These are phyloP conservation scores for Hyla sarda DNA, from an alignment of 2,113 vertebrate species.

Conservation along the genomic window DNA sequence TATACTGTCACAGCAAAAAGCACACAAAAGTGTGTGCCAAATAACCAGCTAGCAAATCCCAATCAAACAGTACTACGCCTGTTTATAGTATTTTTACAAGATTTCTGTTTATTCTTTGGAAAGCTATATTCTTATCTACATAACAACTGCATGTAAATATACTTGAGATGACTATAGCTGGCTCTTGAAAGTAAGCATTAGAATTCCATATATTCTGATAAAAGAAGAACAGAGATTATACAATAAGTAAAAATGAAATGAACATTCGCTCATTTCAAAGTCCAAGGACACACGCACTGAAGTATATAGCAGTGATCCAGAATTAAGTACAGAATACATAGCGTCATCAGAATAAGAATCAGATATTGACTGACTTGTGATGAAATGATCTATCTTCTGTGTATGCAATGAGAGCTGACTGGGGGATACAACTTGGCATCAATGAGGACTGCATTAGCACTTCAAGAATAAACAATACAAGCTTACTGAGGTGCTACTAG, in stretches of 20 bases:
- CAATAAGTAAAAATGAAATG: not conserved
- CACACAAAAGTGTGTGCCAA: not conserved
- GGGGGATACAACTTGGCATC: not conserved
- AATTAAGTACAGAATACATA: not conserved
- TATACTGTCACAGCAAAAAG: not conserved
- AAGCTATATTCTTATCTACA: not conserved
- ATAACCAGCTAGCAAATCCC: not conserved
- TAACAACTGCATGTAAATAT: not conserved
- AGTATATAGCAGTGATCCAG: not conserved
- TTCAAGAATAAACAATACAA: not conserved
- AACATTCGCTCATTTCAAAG: not conserved
- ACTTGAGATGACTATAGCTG: not conserved
- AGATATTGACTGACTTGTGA: not conserved
- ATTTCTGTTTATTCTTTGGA: no score
- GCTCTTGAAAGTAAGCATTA: conserved; percentile 73
- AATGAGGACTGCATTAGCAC: not conserved
- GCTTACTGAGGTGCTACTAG: not conserved
- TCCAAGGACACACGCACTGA: not conserved
- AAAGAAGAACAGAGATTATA: not conserved
- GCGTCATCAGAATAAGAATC: not conserved
- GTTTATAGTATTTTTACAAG: not conserved
- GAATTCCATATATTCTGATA: conserved; percentile 63
- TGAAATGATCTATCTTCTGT: not conserved
- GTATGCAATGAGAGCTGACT: no score
- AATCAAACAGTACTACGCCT: not conserved